Base-by-base conservation (phyloP, 2,797 vertebrate genomes). In the Sardinella longiceps region DNA sequence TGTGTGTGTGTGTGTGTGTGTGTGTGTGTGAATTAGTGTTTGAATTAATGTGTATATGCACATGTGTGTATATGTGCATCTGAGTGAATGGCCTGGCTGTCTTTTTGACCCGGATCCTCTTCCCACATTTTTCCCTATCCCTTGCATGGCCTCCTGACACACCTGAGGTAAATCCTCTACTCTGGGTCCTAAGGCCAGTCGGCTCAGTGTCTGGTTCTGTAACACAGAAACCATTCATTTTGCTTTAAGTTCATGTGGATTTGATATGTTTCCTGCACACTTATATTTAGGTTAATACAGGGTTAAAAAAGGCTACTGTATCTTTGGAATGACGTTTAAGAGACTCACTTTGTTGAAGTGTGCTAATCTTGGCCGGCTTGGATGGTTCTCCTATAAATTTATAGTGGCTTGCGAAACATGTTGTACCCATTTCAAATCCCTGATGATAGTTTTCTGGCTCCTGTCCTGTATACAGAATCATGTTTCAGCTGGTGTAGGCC, bases 31-130 rank as follows among this genome's bases (percentile, higher is more conserved):
- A 0, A 5, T 5, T 3, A 4, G 51, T 53, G 51, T 53, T 15
- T 50, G 48, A 11, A 11, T 7, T 11, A 11, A 15, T 50, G 48
- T 51, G 48, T 15, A 15, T 51, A 15, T 12, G 48, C 48, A 51
- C 48, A 51, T 53, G 51, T n/a, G n/a, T n/a, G 15, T n/a, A 60
- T 60, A 25, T 60, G 51, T 20, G 18, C 51, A 53, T 53, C 51
- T 53, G 51, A 20, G 51, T 53, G 56, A 60, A 60, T 60, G 56
- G 56, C 56, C 56, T 25, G 56, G 56, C 56, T 60, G 56, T 60
- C 6, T 60, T 60, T 60, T 9, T 53, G 51, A 53, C 51, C 23
- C 46, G 46, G 12, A 48, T 48, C 7, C 46, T 48, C 46, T 9
- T 10, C 46, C 46, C 46, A 7, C 7, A 48, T 48, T 10, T 48